These are phyloP conservation scores for Pelvicachromis taeniatus DNA, from an alignment of 2,113 vertebrate species.

Conservation along the genomic window DNA sequence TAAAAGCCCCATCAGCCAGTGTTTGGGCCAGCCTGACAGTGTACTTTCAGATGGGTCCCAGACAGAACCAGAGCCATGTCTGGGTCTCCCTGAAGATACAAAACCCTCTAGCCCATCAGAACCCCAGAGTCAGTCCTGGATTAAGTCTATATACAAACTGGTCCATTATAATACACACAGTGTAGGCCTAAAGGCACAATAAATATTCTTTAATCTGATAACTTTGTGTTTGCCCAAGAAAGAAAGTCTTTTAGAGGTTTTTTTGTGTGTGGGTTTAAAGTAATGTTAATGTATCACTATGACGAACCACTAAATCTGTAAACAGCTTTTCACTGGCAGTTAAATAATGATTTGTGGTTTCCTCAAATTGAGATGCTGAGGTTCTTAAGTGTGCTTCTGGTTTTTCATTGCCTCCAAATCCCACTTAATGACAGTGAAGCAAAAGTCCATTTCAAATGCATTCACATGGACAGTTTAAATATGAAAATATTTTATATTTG, in stretches of 20 bases:
- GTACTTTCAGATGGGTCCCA: conserved; percentile 54
- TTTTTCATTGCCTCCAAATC: background rate
- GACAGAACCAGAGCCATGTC: conserved; percentile 42
- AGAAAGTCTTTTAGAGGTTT: background rate
- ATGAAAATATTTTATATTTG: background rate
- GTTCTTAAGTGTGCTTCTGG: conserved; percentile 22
- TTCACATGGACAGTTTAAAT: background rate
- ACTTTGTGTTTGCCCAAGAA: conserved; percentile 17
- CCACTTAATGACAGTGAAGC: background rate
- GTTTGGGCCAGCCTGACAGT: conserved; percentile 61
- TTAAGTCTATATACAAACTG: conserved; percentile 53
- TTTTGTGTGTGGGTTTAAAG: conserved; percentile 2
- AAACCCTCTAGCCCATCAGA: conserved; percentile 6
- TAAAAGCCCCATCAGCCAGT: conserved; percentile 63
- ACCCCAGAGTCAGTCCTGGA: conserved; percentile 37
- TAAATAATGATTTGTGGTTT: conserved; percentile 26
- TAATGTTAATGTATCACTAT: background rate
- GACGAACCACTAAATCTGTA: conserved; percentile 4
- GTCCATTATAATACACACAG: conserved; percentile 39
- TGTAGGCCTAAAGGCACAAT: conserved; percentile 16
- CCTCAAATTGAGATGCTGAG: background rate
- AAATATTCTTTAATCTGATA: conserved; percentile 56
- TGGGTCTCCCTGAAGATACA: conserved; percentile 18
- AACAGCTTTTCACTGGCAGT: background rate
- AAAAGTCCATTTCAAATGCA: background rate